Conservation (phyloP, 2,888 invertebrate species). For the Alcis repandata region DNA sequence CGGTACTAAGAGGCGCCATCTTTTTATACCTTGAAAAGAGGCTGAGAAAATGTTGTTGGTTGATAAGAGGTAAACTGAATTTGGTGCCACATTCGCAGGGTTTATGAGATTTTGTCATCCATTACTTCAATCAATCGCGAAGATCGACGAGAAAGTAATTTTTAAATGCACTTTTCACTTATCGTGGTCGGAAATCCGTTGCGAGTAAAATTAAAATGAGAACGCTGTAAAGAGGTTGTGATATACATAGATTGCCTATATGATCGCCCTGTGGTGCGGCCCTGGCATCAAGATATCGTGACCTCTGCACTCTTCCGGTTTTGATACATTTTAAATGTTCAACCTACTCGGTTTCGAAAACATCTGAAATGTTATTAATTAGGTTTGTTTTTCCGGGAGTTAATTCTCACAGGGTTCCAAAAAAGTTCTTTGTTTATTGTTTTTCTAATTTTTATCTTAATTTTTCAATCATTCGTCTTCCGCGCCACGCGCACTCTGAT, state of each 20-base stretch:
- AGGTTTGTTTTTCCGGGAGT: constrained; percentile 35
- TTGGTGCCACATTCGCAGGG: background rate
- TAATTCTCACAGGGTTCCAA: constrained; percentile 30
- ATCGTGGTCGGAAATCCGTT: too few species aligned
- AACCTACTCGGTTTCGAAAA: constrained; percentile 37
- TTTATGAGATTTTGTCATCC: background rate
- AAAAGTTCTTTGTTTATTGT: constrained; percentile 26
- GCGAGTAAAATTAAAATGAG: background rate
- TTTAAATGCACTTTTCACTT: too few species aligned
- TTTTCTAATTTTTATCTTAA: background rate
- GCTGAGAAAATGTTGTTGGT: too few species aligned
- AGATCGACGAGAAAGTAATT: too few species aligned
- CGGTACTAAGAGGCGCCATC: too few species aligned
- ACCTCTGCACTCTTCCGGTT: constrained; percentile 55
- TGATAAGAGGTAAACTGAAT: too few species aligned
- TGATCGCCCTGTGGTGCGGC: background rate
- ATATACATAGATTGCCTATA: too few species aligned
- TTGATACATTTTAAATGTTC: constrained; percentile 41
- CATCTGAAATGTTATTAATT: constrained; percentile 38
- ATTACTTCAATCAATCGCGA: too few species aligned
- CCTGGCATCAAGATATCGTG: constrained; percentile 37
- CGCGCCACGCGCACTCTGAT: too few species aligned
- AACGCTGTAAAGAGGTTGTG: background rate
- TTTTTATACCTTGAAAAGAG: too few species aligned
- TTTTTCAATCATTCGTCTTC: background rate